Conservation (phyloP, 1,140 invertebrate species). For the Meloidogyne chitwoodi region DNA sequence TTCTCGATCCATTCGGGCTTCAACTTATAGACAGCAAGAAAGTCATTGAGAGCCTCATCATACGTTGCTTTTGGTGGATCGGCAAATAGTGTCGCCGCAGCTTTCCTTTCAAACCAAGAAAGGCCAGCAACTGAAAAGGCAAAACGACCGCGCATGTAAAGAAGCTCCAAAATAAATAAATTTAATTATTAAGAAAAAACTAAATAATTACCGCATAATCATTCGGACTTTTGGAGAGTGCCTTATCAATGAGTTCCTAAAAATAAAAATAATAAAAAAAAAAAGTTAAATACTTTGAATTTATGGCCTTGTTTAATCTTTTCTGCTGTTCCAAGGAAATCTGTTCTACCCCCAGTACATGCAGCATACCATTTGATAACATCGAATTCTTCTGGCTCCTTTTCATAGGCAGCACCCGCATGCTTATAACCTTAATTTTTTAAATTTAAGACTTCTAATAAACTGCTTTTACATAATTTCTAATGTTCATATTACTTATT, state of each 20-base stretch:
- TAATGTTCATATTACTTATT: too few relatives aligned
- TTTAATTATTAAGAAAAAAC: background rate
- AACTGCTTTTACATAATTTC: too few relatives aligned
- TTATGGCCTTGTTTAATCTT: slow-evolving; percentile 61
- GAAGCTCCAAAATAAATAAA: slow-evolving; percentile 21
- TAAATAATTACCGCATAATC: slow-evolving; percentile 50
- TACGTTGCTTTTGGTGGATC: slow-evolving; percentile 61
- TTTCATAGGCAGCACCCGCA: slow-evolving; percentile 25
- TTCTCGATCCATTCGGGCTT: slow-evolving; percentile 61
- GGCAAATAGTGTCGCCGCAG: slow-evolving; percentile 61
- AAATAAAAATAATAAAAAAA: background rate
- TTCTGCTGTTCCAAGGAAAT: slow-evolving; percentile 59
- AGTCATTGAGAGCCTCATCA: slow-evolving; percentile 59
- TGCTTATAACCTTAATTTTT: slow-evolving; percentile 18
- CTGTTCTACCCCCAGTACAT: slow-evolving; percentile 39
- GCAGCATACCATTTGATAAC: slow-evolving; percentile 51
- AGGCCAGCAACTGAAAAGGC: slow-evolving; percentile 58
- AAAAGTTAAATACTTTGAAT: slow-evolving; percentile 25
- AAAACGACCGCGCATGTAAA: slow-evolving; percentile 61
- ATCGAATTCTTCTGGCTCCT: slow-evolving; percentile 43
- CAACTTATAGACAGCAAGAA: background rate
- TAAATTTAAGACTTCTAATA: too few relatives aligned
- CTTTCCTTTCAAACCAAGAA: slow-evolving; percentile 62
- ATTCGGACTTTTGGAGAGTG: slow-evolving; percentile 60
- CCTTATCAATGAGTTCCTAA: slow-evolving; percentile 55